phyloP scores from a whole-genome alignment of 2,113 vertebrate genomes.

The Crocuta crocuta region DNA sequence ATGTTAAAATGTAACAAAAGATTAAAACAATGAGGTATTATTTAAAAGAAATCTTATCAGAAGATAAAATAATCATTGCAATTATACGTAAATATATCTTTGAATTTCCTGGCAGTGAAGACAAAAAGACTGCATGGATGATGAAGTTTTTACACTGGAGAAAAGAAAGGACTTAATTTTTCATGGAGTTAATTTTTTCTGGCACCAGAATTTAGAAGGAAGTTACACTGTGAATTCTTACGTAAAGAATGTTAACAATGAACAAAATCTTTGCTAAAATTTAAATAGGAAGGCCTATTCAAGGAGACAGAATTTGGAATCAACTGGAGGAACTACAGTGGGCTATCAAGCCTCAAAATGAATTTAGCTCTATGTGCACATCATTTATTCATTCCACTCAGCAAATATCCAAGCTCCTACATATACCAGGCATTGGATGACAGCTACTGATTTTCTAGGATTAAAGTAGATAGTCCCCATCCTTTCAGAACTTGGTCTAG shows the following conservation, averaged over 20 bases:
- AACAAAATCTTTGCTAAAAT: neutral
- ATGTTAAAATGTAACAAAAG: conserved; percentile 7
- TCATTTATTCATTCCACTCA: neutral
- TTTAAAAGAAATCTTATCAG: conserved; percentile 54
- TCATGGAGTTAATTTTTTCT: conserved; percentile 2
- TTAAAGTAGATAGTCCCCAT: neutral
- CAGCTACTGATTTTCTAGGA: neutral
- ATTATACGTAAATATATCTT: conserved; percentile 16
- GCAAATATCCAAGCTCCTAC: neutral
- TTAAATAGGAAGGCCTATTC: neutral
- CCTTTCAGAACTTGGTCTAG: neutral
- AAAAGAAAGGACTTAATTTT: neutral
- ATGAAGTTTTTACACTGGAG: neutral
- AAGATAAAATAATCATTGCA: neutral
- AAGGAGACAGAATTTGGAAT: neutral
- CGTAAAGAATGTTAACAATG: neutral
- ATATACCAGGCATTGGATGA: neutral
- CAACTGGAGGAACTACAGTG: neutral
- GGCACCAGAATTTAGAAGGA: neutral
- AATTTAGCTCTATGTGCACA: neutral
- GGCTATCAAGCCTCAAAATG: neutral
- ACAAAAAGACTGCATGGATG: neutral
- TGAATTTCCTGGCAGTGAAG: conserved; percentile 2
- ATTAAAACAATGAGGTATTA: neutral
- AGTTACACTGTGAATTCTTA: conserved; percentile 23